A percentile compares a stretch with the other conserved stretches of the same genome.
Conservation (phyloP, 2,113 vertebrate species). For the Osmerus mordax region DNA sequence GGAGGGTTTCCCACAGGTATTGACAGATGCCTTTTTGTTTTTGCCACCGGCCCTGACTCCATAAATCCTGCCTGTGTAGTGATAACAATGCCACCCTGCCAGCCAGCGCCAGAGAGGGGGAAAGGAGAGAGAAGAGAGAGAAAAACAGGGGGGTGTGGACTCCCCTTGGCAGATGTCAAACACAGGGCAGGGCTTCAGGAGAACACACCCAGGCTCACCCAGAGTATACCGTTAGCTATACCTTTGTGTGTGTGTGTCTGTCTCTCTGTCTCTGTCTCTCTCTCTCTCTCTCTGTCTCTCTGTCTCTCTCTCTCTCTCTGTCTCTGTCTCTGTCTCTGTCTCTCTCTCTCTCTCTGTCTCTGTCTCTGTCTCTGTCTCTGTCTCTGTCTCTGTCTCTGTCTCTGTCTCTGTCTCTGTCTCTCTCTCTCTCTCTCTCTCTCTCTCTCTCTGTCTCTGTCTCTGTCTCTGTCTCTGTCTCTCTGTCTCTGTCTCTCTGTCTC, state of each 20-base stretch:
- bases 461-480: constrained; percentile 20
- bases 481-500: constrained; percentile 37
- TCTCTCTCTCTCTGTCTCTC: background rate
- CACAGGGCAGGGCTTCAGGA: too few relatives aligned
- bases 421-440: background rate
- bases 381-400: constrained; percentile 29
- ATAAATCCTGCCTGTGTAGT: constrained; percentile 94
- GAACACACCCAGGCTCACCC: too few relatives aligned
- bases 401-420: constrained; percentile 21
- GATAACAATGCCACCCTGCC: constrained; percentile 93
- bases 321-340: too few relatives aligned
- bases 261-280: background rate
- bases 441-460: background rate
- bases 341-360: background rate
- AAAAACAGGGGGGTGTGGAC: constrained; percentile 14
- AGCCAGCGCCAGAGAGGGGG: constrained; percentile 83
- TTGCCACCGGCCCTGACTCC: constrained; percentile 92
- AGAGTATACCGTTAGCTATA: too few relatives aligned
- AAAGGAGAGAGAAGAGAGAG: constrained; percentile 47
- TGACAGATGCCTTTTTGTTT: constrained; percentile 97
- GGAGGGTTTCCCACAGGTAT: constrained; percentile 95
- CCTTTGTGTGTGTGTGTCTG: too few relatives aligned
- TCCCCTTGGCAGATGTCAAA: too few relatives aligned
- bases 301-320: background rate
- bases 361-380: constrained; percentile 18